Evolutionary conservation across 23 tunicate species (phyloP).

Genomic region (Styela clava): DNA sequence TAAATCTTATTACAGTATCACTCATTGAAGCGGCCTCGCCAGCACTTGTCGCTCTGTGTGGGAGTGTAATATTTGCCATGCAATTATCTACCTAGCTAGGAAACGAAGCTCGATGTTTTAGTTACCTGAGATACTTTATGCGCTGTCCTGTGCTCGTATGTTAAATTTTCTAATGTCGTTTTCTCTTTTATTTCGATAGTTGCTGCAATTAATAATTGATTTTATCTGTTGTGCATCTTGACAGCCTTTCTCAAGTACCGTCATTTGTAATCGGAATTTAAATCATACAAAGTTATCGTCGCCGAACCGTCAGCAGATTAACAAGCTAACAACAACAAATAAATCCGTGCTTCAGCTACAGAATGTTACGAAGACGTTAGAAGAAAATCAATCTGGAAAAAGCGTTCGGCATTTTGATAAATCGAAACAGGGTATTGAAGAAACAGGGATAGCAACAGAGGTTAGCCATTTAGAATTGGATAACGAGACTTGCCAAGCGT

Average conservation of each 20-base stretch:
- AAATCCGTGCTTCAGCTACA: not conserved
- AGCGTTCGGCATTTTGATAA: too few relatives aligned
- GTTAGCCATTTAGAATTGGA: too few relatives aligned
- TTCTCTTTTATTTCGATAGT: not conserved
- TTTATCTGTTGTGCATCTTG: not conserved
- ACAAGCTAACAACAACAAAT: not conserved
- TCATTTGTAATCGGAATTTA: not conserved
- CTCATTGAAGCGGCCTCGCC: too few relatives aligned
- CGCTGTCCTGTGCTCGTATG: too few relatives aligned
- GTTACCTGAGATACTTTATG: too few relatives aligned
- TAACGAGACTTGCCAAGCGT: not conserved
- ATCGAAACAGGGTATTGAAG: not conserved
- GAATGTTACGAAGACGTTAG: not conserved
- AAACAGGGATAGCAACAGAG: too few relatives aligned
- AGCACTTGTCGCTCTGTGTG: not conserved
- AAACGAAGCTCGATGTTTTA: not conserved
- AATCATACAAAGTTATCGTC: not conserved
- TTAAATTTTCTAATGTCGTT: too few relatives aligned
- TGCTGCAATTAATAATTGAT: not conserved
- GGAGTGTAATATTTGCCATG: not conserved
- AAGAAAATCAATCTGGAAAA: not conserved
- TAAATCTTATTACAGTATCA: too few relatives aligned
- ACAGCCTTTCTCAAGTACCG: not conserved
- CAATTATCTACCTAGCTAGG: not conserved
- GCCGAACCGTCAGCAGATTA: not conserved